phyloP scores from a whole-genome alignment of 2,888 invertebrate species.

The Acrobeloides nanus region DNA sequence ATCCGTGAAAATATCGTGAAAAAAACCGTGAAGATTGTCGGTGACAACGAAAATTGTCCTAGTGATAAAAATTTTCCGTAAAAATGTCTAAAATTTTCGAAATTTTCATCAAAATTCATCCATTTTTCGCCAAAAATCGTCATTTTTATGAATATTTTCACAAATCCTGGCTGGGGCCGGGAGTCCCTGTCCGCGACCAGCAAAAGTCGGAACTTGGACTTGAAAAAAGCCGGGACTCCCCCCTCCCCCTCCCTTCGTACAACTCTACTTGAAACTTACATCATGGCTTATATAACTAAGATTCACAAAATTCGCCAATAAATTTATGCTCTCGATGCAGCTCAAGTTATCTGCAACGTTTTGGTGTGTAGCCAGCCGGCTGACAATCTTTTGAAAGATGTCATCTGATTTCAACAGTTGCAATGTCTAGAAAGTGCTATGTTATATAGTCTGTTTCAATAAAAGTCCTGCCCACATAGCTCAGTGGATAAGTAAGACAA shows the following conservation, averaged over 20 bases:
- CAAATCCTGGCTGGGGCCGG: too few species aligned
- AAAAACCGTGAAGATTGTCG: neutral
- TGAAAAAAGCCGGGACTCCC: too few species aligned
- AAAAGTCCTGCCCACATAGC: too few species aligned
- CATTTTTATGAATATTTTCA: too few species aligned
- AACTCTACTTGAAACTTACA: too few species aligned
- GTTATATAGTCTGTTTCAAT: too few species aligned
- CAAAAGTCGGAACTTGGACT: too few species aligned
- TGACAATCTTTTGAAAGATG: conserved; percentile 23
- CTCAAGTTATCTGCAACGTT: conserved; percentile 19
- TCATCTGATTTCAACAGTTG: conserved; percentile 16
- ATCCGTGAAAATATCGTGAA: neutral
- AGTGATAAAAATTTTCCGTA: neutral
- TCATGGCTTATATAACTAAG: conserved; percentile 34
- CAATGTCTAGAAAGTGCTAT: conserved; percentile 20
- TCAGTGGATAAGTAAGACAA: too few species aligned
- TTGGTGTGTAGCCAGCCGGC: conserved; percentile 21
- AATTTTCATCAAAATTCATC: neutral
- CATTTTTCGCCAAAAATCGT: too few species aligned
- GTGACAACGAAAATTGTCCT: too few species aligned
- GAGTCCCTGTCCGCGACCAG: too few species aligned
- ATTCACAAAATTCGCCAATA: conserved; percentile 47
- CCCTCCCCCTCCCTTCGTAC: too few species aligned
- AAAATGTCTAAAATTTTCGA: neutral
- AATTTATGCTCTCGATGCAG: conserved; percentile 24